Conservation (phyloP, 2,113 vertebrate genomes). For the Ictalurus furcatus region DNA sequence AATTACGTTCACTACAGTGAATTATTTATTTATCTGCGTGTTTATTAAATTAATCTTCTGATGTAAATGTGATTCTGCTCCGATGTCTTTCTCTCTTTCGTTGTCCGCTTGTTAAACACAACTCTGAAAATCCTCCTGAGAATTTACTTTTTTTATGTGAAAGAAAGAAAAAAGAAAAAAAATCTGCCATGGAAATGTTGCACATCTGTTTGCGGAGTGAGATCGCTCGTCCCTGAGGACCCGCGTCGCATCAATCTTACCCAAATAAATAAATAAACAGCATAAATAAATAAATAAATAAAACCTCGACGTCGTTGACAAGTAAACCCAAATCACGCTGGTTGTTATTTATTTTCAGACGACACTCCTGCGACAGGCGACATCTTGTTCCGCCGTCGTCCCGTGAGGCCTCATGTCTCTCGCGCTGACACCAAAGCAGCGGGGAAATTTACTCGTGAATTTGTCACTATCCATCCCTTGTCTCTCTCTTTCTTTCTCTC, state of each 20-base stretch:
- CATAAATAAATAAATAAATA: conserved; percentile 30
- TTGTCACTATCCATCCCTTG: conserved; percentile 72
- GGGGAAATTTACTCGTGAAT: conserved; percentile 69
- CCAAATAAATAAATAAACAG: conserved; percentile 59
- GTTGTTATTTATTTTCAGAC: conserved; percentile 83
- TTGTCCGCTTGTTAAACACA: conserved; percentile 59
- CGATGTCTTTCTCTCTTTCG: background rate
- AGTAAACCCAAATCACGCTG: conserved; percentile 80
- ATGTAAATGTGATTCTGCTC: background rate
- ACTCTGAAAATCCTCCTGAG: conserved; percentile 63
- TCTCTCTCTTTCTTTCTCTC: conserved; percentile 27
- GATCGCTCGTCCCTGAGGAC: conserved; percentile 68
- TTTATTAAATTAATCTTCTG: background rate
- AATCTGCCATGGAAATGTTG: conserved; percentile 68
- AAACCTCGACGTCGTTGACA: conserved; percentile 67
- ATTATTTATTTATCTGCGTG: background rate
- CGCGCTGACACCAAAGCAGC: conserved; percentile 75
- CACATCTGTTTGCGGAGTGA: conserved; percentile 59
- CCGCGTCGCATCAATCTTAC: conserved; percentile 64
- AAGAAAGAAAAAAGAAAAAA: background rate
- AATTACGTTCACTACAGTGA: background rate
- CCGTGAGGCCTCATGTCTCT: conserved; percentile 66
- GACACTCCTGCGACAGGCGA: conserved; percentile 76
- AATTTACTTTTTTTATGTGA: conserved; percentile 48
- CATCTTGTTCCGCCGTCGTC: conserved; percentile 77